Base-by-base conservation (phyloP, 2,888 invertebrate genomes). In the Exocentrus adspersus region DNA sequence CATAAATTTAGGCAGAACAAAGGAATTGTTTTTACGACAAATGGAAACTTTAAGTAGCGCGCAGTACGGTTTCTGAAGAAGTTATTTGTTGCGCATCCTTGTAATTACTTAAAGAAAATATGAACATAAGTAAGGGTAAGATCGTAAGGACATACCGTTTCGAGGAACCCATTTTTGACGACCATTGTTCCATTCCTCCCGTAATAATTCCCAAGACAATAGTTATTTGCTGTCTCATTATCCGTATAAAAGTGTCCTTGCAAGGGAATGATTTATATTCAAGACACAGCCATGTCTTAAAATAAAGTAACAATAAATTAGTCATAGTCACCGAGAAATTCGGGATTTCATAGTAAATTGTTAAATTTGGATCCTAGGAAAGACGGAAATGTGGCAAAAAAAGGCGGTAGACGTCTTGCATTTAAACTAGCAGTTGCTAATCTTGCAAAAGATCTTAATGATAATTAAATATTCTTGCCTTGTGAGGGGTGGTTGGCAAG, bases 381-480 rank as follows among this genome's bases (percentile, higher is more conserved):
- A 37, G 68, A 59, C 70, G 70, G 70, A 70, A 67, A 70, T 60
- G 64, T 65, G 58, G 53, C 62, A 45, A 51, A 62, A 57, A 21
- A 45, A 58, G 65, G 42, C 58, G 43, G 45, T 60, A 32, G 57
- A 62, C 61, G 60, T 62, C 65, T 61, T 67, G 67, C 67, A 67
- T 69, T 59, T 57, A 59, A 64, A 65, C 60, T 58, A 57, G 56
- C 52, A 42, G 53, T 53, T 54, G 28, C 16, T 63, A 61, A 54
- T 54, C 54, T 43, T 28, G 60, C 58, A 56, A 41, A 24, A 19
- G 54, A 57, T 43, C 63, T 57, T 62, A 64, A 62, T 50, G 50
- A 48, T 48, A 68, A 68, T 68, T 65, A 65, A 65, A 66, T 59
- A 68, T 68, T 66, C 68, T 51, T 54, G 60, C 65, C 64, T 62